Evolutionary conservation across 2,113 vertebrate genomes (phyloP), one percentile per base, ranked within the genome.

Genomic region (Actenoides lindsayi): DNA sequence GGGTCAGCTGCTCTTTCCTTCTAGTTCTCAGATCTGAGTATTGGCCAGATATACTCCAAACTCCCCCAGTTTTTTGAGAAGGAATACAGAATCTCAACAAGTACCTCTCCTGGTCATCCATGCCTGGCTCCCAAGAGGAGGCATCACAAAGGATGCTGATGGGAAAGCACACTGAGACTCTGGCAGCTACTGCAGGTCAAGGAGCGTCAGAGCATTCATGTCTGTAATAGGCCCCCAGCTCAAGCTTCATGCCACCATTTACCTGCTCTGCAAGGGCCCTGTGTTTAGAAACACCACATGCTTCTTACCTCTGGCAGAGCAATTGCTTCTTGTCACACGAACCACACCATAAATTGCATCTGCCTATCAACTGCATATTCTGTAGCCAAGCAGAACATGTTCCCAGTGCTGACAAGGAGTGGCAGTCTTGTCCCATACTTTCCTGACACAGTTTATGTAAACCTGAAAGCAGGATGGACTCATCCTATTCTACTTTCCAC

Each of bases 391-490:
- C 33, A 76, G 31, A 60, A 21, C 54, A 3, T 13, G 71, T 88
- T 94, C 82, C 56, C 63, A 23, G 48, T 4, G 59, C 67, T 15
- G 44, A 90, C 90, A 76, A 94, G 75, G 63, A 90, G 90, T 76
- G 92, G 90, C 92, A 95, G 92, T 44, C 78, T 97, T 80, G 75
- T 64, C 53, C 39, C 28, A 41, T 33, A 16, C 9, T 62, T 80
- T 42, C 10, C 41, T 20, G 41, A 28, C 17, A 37, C 3, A 56
- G 17, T 1, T 0, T 6, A 8, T 4, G 11, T 59, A 42, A 70
- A 56, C 27, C 25, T 57, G 39, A 59, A 56, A 57, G 25, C 24
- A 31, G 24, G 39, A 76, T 44, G 14, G 24, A 16, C 12, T 60
- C 33, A 42, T 35, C 21, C 44, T 64, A 56, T 6, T 39, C 54